Evolutionary conservation across 2,797 vertebrate genomes (phyloP).

Genomic region (Cynopterus sphinx): DNA sequence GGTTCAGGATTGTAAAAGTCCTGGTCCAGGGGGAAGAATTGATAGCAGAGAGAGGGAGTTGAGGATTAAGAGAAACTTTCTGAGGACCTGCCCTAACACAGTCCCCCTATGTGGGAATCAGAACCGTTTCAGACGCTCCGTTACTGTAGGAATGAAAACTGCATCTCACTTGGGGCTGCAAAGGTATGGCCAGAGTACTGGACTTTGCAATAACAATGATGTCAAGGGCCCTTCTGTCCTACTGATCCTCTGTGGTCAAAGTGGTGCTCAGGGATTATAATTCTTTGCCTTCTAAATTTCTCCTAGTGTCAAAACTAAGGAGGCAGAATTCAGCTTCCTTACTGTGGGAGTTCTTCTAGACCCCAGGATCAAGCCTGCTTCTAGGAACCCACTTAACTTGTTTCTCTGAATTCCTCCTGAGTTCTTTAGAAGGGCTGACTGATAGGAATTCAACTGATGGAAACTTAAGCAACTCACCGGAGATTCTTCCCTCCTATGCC

Average conservation of each 20-base stretch:
- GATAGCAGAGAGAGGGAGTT: not conserved
- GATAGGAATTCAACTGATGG: not conserved
- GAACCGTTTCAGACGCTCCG: not conserved
- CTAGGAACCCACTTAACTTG: not conserved
- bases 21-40: conserved; percentile 79
- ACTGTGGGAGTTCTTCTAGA: not conserved
- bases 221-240: not conserved
- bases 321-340: not conserved
- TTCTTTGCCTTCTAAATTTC: not conserved
- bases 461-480: conserved; percentile 82
- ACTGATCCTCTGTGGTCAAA: not conserved
- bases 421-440: not conserved
- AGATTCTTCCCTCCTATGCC: conserved; percentile 83
- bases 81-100: not conserved
- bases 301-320: not conserved
- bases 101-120: not conserved
- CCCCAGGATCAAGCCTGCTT: not conserved
- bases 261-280: not conserved
- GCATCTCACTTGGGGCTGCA: not conserved
- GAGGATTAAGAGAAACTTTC: not conserved
- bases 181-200: not conserved
- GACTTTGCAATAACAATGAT: not conserved
- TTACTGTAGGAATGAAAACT: not conserved
- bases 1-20: conserved; percentile 91
- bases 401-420: not conserved